A percentile compares a stretch with the other conserved stretches of the same genome.
Conservation (phyloP, 1,140 invertebrate species). For the Nebria ingens region DNA sequence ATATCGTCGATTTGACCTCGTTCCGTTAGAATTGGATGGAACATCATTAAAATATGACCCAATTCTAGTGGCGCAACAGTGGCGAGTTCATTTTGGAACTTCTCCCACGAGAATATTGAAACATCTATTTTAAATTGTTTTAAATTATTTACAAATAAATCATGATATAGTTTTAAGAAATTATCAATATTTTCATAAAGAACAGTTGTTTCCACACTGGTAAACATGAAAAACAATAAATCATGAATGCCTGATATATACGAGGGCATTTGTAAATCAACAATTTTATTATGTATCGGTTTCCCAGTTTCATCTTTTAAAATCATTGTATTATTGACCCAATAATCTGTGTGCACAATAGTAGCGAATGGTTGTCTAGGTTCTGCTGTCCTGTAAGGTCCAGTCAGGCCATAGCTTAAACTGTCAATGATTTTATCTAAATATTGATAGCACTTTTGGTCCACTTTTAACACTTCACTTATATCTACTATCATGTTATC, state of each 20-base stretch:
- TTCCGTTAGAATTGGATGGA: slow-evolving; percentile 7
- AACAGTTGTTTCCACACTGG: slow-evolving; percentile 34
- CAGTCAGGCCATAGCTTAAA: neutral
- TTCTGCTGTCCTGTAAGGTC: neutral
- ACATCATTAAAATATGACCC: slow-evolving; percentile 19
- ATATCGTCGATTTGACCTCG: neutral
- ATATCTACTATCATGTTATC: neutral
- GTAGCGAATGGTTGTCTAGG: slow-evolving; percentile 35
- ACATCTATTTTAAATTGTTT: slow-evolving; percentile 18
- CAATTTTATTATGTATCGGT: slow-evolving; percentile 39
- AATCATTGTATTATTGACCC: slow-evolving; percentile 49
- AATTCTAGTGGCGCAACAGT: slow-evolving; percentile 14
- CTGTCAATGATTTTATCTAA: neutral
- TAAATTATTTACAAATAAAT: slow-evolving; percentile 33
- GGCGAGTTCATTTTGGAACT: slow-evolving; percentile 20
- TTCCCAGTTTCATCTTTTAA: slow-evolving; percentile 31
- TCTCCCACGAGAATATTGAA: slow-evolving; percentile 16
- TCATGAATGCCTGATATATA: slow-evolving; percentile 41
- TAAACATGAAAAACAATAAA: slow-evolving; percentile 43
- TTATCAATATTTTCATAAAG: slow-evolving; percentile 32
- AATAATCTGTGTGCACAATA: slow-evolving; percentile 45
- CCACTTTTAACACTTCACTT: neutral
- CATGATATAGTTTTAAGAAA: slow-evolving; percentile 39
- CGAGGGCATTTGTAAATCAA: slow-evolving; percentile 48
- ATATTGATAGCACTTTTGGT: slow-evolving; percentile 3